Percentiles rank a stretch among this genome's conserved stretches.
Conservation (phyloP, 2,888 invertebrate species). For the Galerucella nymphaeae region DNA sequence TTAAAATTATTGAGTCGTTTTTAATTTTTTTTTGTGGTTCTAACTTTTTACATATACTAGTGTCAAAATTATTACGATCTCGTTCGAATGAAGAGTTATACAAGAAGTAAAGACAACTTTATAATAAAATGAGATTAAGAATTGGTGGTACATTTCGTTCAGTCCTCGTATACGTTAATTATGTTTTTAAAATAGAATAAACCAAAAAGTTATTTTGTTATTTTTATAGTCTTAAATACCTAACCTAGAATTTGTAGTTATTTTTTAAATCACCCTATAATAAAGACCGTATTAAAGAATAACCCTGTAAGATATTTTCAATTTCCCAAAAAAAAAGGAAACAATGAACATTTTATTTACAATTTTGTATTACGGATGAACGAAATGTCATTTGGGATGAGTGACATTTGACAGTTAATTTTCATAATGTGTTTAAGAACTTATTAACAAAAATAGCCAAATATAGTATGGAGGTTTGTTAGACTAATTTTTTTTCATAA, state of each 20-base stretch:
- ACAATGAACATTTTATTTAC: background rate
- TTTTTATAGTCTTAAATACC: no score
- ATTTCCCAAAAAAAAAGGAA: no score
- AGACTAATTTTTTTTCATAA: no score
- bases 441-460: no score
- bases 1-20: conserved; percentile 48
- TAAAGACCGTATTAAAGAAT: no score
- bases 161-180: background rate
- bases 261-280: no score
- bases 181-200: no score
- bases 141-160: background rate
- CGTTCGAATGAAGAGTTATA: conserved; percentile 20
- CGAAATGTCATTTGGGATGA: background rate
- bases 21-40: conserved; percentile 35
- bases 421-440: background rate
- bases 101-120: conserved; percentile 12
- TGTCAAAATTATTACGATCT: conserved; percentile 35
- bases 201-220: no score
- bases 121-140: background rate
- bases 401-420: conserved; percentile 7
- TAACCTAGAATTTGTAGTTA: no score
- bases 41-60: conserved; percentile 47
- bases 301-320: no score
- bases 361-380: background rate
- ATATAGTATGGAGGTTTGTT: no score